phyloP scores from a whole-genome alignment of 1,140 invertebrate species.

The Hydropsyche tenuis region DNA sequence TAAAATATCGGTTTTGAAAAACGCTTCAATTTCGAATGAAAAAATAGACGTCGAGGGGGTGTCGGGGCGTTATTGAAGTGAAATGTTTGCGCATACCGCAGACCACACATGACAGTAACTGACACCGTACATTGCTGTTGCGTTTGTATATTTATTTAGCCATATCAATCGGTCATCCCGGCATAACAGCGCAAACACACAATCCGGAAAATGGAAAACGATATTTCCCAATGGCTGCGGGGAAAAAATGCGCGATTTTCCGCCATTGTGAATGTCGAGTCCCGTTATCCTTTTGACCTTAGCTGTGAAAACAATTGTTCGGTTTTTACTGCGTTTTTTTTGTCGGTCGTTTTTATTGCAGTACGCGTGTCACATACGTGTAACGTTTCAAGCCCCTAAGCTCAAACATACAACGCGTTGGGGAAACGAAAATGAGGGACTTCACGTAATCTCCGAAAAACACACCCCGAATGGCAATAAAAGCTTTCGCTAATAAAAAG shows the following conservation, averaged over 20 bases:
- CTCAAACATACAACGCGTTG: constrained; percentile 7
- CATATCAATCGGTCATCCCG: constrained; percentile 50
- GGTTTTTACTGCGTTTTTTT: constrained; percentile 15
- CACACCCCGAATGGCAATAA: constrained; percentile 49
- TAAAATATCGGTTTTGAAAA: neutral
- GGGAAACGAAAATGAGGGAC: constrained; percentile 45
- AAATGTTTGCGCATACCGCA: constrained; percentile 15
- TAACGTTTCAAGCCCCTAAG: constrained; percentile 9
- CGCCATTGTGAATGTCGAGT: neutral
- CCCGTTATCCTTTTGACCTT: constrained; percentile 4
- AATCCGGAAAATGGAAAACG: constrained; percentile 32
- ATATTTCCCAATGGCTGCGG: neutral
- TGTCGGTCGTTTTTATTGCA: constrained; percentile 16
- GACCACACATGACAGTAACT: constrained; percentile 39
- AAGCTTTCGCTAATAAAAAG: constrained; percentile 51
- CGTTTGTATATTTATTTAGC: constrained; percentile 49
- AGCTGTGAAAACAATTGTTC: constrained; percentile 33
- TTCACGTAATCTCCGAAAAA: constrained; percentile 51
- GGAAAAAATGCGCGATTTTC: neutral
- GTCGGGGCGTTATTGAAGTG: neutral
- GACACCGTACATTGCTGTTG: constrained; percentile 47
- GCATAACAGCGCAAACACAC: constrained; percentile 41
- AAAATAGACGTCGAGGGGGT: neutral
- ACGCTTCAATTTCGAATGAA: neutral
- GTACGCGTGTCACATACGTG: constrained; percentile 18